Base-by-base conservation (phyloP, 2,113 vertebrate species). In the Crocuta crocuta region DNA sequence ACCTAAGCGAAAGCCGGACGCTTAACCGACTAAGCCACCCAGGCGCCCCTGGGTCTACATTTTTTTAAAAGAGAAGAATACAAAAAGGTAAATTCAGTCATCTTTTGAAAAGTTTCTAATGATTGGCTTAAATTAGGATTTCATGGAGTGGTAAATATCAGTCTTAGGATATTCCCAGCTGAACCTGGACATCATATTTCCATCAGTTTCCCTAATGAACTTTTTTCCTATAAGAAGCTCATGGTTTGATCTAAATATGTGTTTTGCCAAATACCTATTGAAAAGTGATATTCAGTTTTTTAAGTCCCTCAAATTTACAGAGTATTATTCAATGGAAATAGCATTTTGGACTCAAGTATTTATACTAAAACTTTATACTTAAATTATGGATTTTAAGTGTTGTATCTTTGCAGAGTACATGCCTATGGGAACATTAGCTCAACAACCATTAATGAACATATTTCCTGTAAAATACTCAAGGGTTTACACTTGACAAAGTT, bases 41-140 rank as follows among this genome's bases (percentile, higher is more conserved):
- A n/a, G n/a, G n/a, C n/a, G n/a, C n/a, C n/a, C n/a, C n/a, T n/a
- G n/a, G 81, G 19, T 66, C 21, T 65, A 55, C 43, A 58, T 65
- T 93, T 95, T 94, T 93, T 26, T 39, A 74, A 82, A 70, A 58
- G 65, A 45, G 76, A 92, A 81, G 45, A 33, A 83, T 55, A 21
- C 2, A 84, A 88, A 70, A 92, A 48, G 28, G 8, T 79, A 81
- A 66, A 43, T 63, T 45, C 2, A 84, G 15, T 82, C 35, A 39
- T 66, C 9, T 81, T 94, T 87, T 73, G 16, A 43, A 74, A 71
- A 13, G 3, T 50, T 39, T 94, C 89, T 58, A 84, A 35, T 53
- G 39, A 90, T 70, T 21, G 23, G 4, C n/a, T 84, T 68, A 71
- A 58, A 48, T 55, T 33, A 53, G 86, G 26, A 33, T 83, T 80